Percentiles rank a stretch among this genome's conserved stretches.
Evolutionary conservation across 64 coral and sea anemone genomes (phyloP).

Genomic region (Platygyra sinensis): DNA sequence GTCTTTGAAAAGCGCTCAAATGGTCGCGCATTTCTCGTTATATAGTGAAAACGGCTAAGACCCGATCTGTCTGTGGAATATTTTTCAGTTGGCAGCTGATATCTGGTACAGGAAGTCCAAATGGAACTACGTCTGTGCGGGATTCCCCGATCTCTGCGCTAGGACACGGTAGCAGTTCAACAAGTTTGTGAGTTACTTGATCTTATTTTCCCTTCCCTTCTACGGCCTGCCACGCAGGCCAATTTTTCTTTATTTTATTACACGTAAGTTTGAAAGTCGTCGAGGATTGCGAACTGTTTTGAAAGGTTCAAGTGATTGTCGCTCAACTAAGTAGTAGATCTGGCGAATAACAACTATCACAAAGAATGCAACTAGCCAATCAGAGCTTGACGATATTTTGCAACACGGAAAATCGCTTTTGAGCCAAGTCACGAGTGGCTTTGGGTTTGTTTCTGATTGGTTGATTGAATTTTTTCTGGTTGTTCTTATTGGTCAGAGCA

Average conservation of each 20-base stretch:
- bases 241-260: no score
- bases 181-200: constrained; percentile 76
- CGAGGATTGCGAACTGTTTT: no score
- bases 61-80: neutral
- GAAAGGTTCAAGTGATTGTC: no score
- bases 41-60: no score
- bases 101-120: constrained; percentile 87
- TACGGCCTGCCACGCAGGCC: no score
- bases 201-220: neutral
- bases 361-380: neutral
- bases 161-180: constrained; percentile 61
- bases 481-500: neutral
- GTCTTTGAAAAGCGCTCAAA: neutral
- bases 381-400: neutral
- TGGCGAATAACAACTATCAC: no score
- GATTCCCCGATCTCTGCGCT: constrained; percentile 58
- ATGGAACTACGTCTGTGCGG: constrained; percentile 71
- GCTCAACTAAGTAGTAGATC: no score
- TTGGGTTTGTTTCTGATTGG: neutral
- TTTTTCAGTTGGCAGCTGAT: constrained; percentile 82
- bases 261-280: no score
- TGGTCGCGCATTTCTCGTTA: neutral
- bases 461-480: no score
- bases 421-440: neutral
- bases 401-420: neutral